A percentile compares a stretch with the other conserved stretches of the same genome.
Conservation (phyloP, 2,797 vertebrate species). For the Danionella dracula region DNA sequence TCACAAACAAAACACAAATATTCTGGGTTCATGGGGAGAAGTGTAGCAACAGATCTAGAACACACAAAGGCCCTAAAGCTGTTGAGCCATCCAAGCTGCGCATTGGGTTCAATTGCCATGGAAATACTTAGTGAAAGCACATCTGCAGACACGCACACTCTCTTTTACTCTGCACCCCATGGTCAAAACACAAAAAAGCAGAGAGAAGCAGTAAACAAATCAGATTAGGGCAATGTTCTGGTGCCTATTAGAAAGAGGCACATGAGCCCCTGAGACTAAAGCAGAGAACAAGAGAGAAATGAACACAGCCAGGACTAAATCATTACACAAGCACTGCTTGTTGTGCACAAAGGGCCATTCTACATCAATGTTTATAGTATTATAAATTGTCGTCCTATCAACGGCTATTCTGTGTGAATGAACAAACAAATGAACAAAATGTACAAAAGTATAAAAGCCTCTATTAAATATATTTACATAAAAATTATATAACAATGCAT, state of each 20-base stretch:
- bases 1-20: background rate
- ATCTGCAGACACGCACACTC: constrained; percentile 46
- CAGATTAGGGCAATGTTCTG: constrained; percentile 4
- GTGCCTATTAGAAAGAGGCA: constrained; percentile 21
- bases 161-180: constrained; percentile 54
- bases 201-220: constrained; percentile 17
- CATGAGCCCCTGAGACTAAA: constrained; percentile 1
- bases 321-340: constrained; percentile 9
- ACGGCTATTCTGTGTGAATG: background rate
- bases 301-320: constrained; percentile 11
- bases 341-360: constrained; percentile 3
- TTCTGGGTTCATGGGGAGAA: constrained; percentile 39
- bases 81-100: constrained; percentile 50
- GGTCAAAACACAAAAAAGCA: constrained; percentile 47
- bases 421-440: background rate
- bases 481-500: no score
- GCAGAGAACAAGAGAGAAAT: constrained; percentile 6
- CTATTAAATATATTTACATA: no score
- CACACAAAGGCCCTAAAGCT: constrained; percentile 15
- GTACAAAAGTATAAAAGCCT: no score
- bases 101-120: constrained; percentile 58
- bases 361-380: constrained; percentile 8
- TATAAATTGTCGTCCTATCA: constrained; percentile 7
- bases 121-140: constrained; percentile 81
- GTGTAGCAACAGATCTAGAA: constrained; percentile 46